Percentiles rank a stretch among this genome's conserved stretches.
phyloP scores from a whole-genome alignment of 2,888 invertebrate species.

The Xestia xanthographa region DNA sequence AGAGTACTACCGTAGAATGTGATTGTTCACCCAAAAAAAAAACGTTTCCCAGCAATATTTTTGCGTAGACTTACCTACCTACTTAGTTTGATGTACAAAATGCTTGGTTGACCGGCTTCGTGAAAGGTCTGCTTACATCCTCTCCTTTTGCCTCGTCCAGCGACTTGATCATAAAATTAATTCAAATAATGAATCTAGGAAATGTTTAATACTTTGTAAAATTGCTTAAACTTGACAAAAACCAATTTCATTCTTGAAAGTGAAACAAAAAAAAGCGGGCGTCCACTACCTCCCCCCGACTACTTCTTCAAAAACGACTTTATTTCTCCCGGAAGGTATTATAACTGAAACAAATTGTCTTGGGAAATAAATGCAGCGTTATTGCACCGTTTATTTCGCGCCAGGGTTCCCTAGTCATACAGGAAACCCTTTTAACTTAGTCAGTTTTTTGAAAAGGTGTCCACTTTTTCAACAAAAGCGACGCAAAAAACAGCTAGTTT shows the following conservation, averaged over 20 bases:
- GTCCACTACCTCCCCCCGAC: not conserved
- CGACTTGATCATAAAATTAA: not conserved
- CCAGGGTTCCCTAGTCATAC: not conserved
- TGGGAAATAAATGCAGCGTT: conserved; percentile 8
- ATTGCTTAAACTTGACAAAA: not conserved
- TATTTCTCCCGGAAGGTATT: conserved; percentile 15
- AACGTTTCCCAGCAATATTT: too few species aligned
- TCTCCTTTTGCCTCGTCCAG: not conserved
- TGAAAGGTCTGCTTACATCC: too few species aligned
- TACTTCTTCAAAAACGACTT: conserved; percentile 15
- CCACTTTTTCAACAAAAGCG: not conserved
- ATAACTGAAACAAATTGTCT: conserved; percentile 38
- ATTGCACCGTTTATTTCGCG: conserved; percentile 12
- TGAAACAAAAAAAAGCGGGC: not conserved
- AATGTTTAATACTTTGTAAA: not conserved
- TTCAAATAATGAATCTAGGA: not conserved
- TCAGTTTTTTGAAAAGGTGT: not conserved
- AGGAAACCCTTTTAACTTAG: not conserved
- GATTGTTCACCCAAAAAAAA: too few species aligned
- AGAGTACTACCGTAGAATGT: too few species aligned
- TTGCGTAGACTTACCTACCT: too few species aligned
- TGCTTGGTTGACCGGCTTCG: too few species aligned
- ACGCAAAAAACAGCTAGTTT: not conserved
- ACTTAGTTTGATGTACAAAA: too few species aligned
- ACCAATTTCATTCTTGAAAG: conserved; percentile 7